Evolutionary conservation across 2,797 vertebrate species (phyloP), one percentile per base, ranked within the genome.

Genomic region (Macrochelys suwanniensis): DNA sequence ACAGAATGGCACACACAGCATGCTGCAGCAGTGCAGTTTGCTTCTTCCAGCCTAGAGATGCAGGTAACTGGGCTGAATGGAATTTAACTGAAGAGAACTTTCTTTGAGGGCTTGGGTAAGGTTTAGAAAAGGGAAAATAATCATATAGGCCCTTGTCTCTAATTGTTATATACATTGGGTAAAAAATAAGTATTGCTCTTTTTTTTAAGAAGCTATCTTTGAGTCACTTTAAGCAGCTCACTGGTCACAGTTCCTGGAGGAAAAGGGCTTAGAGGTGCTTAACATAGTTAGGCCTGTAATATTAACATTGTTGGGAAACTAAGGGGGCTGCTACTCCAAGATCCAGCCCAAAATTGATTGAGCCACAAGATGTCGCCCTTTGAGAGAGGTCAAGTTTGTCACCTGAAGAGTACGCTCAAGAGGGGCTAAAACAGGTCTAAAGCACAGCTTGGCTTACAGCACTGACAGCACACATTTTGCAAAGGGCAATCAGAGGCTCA

Each of bases 311-410:
- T 5, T 77, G 68, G 45, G 84, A 21, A 68, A 68, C 31, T 4
- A 2, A 0, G 0, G 50, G 17, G 57, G 33, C 33, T 85, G 82
- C 8, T 68, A n/a, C 11, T 4, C 33, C n/a, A 19, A 33, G 10
- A 45, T 51, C 49, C 31, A 56, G 61, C 54, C 26, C 1, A 49
- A 49, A 49, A 31, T 13, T 8, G 45, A 17, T 28, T 33, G 26
- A 9, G 76, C 28, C 6, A 2, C 0, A 1, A 17, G 13, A 25
- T 16, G 6, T 25, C 0, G 0, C 17, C 17, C 19, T 12, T 11
- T 49, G 31, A 33, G 33, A 50, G 49, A 19, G 2, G 1, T 0
- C 0, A 56, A 28, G 68, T 89, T 83, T 61, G 33, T 47, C 83
- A 89, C 49, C 57, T 76, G 51, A 31, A 47, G 8, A 4, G 37